Evolutionary conservation across 2,113 vertebrate species (phyloP), one percentile per base, ranked within the genome.

Genomic region (Stegostoma tigrinum): DNA sequence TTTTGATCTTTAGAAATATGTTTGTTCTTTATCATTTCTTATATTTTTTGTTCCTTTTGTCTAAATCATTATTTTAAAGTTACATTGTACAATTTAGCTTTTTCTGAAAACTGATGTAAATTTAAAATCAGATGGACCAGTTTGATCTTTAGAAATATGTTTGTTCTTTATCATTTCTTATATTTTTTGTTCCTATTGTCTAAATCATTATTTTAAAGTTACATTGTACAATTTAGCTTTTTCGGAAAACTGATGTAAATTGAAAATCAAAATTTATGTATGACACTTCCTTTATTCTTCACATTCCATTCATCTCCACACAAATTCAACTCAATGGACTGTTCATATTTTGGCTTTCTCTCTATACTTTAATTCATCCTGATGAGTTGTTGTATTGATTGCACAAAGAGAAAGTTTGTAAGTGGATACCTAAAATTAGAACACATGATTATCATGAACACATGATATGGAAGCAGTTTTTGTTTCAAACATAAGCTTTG

Each of bases 401-500:
- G 93, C 38, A 70, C 38, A 94, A 70, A 94, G 93, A 67, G 38
- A 24, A 94, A 45, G 30, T 24, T 10, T 94, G 52, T 94, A 67
- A 94, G 61, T 68, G 93, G 38, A 42, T 45, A 94, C 70, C 93
- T 66, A 68, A 94, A 94, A 24, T 66, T 23, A 94, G 66, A 94
- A 48, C 66, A 70, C 23, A 68, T 70, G 38, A 68, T 70, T 70
- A 70, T 27, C 42, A 94, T n/a, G n/a, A n/a, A n/a, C n/a, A n/a
- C n/a, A n/a, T n/a, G n/a, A n/a, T 64, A 64, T 70, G 93, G 93
- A 70, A 48, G 66, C 38, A 94, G 70, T 94, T 70, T 94, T 70
- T 70, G 38, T 70, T 94, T 27, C 38, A 94, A 94, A 94, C 23
- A 27, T 64, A 91, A 34, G 12, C 30, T 61, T 89, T 89, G 55